Percentiles rank a stretch among this genome's conserved stretches.
These are phyloP conservation scores for Psittacus erithacus DNA, from an alignment of 2,113 vertebrate species.

Conservation along the genomic window DNA sequence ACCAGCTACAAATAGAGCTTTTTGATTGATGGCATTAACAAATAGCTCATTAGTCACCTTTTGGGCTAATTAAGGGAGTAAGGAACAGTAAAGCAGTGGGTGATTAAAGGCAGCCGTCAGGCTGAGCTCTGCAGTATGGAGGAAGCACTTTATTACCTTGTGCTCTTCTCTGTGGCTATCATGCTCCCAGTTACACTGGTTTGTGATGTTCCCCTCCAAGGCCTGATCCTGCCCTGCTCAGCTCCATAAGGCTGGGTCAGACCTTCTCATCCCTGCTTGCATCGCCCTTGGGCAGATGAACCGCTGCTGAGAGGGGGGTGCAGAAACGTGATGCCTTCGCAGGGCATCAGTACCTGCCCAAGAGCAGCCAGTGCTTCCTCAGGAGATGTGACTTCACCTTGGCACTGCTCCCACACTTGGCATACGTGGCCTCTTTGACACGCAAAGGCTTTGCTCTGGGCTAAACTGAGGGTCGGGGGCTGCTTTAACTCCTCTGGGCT, in stretches of 20 bases:
- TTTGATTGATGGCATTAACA: slow-evolving; percentile 33
- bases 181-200: neutral
- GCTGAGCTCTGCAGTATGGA: neutral
- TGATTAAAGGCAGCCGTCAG: neutral
- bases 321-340: rapidly evolving
- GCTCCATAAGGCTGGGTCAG: neutral
- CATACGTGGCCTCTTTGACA: neutral
- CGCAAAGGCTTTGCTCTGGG: neutral
- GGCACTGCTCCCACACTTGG: neutral
- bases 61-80: slow-evolving; percentile 31
- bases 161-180: rapidly evolving
- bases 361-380: neutral
- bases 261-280: rapidly evolving
- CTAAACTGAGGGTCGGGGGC: neutral
- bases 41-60: slow-evolving; percentile 44
- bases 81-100: neutral
- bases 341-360: neutral
- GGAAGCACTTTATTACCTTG: neutral
- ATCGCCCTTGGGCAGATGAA: neutral
- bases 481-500: neutral
- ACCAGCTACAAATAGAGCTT: neutral
- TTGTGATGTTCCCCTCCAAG: neutral
- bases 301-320: neutral
- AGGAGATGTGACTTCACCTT: rapidly evolving
- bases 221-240: neutral